Evolutionary conservation across 2,888 invertebrate genomes (phyloP), one percentile per base, ranked within the genome.

Genomic region (Pseudanteris insignis): DNA sequence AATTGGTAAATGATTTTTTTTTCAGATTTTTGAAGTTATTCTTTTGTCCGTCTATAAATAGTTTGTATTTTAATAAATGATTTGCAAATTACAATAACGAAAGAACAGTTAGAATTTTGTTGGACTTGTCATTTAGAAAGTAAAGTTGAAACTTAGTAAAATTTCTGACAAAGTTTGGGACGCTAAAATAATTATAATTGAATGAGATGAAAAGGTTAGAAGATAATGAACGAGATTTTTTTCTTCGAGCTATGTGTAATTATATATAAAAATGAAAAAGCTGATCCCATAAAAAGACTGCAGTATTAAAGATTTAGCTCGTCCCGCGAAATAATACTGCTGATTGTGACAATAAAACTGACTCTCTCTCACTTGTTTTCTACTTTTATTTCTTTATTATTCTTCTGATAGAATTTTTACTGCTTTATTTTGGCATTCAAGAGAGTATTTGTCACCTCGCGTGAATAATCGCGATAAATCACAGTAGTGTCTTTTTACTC

Each of bases 341-440:
- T 62, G 47, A 46, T 51, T 62, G 55, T 50, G 41, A 59, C 43
- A 58, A 51, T 21, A 32, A 43, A 37, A 43, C 26, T 28, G 26
- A 36, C 30, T 37, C 14, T 11, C 24, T 43, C 34, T 44, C 32
- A 4, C 18, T 18, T 18, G 4, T 18, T 18, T 18, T 6, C 6
- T 18, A 4, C 18, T 18, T 18, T 6, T 18, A 3, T 18, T 6
- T 18, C 18, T 18, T 6, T 18, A 3, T 18, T 6, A 4, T 6
- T 18, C 18, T 18, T 6, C 32, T 37, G 33, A 38, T 10, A 29
- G 28, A 30, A 38, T 14, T 40, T 46, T 33, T 32, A 37, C 15
- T 44, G 29, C 30, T 47, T 67, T 62, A 57, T 64, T 69, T 74
- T 76, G 76, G 76, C 76, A 74, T 75, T 72, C 73, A 69, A 68